Base-by-base conservation (phyloP, 35 echinoderm and acorn worm genomes). In the Eucidaris tribuloides region DNA sequence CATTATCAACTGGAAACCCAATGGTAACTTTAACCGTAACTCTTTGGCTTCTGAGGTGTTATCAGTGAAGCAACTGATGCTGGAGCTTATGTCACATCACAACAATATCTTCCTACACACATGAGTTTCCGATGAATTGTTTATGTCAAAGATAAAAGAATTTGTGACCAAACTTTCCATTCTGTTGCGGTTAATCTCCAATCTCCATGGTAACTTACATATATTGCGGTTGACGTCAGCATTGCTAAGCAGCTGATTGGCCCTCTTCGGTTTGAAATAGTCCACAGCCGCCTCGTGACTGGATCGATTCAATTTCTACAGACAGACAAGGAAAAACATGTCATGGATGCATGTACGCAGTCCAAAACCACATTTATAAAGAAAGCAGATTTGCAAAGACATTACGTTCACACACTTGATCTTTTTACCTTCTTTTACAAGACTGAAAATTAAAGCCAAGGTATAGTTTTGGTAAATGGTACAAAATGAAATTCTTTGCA, bases 191-290 rank as follows among this genome's bases (percentile, higher is more conserved):
- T 78, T n/a, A 46, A 40, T 19, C 18, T 18, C 2, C 17, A 4
- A 15, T 15, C 20, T 44, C 24, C 7, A 25, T 22, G 43, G 15
- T 54, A 52, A 66, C 40, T 28, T 30, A 71, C 48, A 6, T 22
- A 70, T 2, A 68, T 79, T 85, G 27, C 57, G 38, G 62, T 70
- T 85, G 6, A 36, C 19, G 27, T 85, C 76, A 33, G 35, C 57
- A 39, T 86, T 83, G 80, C 76, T 82, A 14, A 99, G 43, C 0
- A 99, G 96, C 71, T 99, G 82, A 84, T 90, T 99, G 86, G 96
- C 96, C 72, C 96, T 71, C 82, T 99, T 99, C 14, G 96, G 96
- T 84, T 99, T 99, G 87, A 99, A 99, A 83, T 99, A 99, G 63
- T 99, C 89, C 46, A 84, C 83, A 4, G 87, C 87, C 33, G 49